phyloP scores from a whole-genome alignment of 2,888 invertebrate species.

The Hydrotaea diabolus region DNA sequence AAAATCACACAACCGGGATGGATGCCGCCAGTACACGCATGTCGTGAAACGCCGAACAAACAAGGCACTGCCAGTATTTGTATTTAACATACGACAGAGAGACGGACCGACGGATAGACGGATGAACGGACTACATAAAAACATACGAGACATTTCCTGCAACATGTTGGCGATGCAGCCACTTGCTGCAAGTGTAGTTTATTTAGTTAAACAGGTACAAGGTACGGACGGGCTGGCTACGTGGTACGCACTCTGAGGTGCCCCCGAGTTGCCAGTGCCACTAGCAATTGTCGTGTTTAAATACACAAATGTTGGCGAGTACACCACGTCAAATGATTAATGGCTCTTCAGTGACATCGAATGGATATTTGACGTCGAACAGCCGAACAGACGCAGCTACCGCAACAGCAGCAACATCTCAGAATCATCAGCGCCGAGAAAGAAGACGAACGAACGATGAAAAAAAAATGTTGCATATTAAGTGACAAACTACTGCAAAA shows the following conservation, averaged over 20 bases:
- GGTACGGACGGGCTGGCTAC: not conserved
- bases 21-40: constrained; percentile 10
- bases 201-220: constrained; percentile 48
- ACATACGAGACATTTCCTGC: constrained; percentile 63
- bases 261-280: not conserved
- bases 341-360: constrained; percentile 62
- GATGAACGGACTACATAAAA: constrained; percentile 46
- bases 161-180: constrained; percentile 54
- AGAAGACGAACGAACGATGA: not conserved
- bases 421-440: too few relatives aligned
- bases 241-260: not conserved
- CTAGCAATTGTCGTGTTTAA: constrained; percentile 30
- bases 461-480: constrained; percentile 64
- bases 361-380: constrained; percentile 46
- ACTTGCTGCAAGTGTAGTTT: constrained; percentile 16
- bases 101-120: constrained; percentile 18
- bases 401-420: not conserved
- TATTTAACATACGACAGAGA: constrained; percentile 59
- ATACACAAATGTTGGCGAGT: constrained; percentile 48
- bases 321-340: constrained; percentile 61
- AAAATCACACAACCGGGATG: constrained; percentile 58
- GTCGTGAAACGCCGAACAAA: not conserved
- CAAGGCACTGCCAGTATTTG: not conserved
- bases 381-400: constrained; percentile 3
- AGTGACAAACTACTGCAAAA: constrained; percentile 68